These are phyloP conservation scores for Lithobates pipiens DNA, from an alignment of 2,797 vertebrate species.

Conservation along the genomic window DNA sequence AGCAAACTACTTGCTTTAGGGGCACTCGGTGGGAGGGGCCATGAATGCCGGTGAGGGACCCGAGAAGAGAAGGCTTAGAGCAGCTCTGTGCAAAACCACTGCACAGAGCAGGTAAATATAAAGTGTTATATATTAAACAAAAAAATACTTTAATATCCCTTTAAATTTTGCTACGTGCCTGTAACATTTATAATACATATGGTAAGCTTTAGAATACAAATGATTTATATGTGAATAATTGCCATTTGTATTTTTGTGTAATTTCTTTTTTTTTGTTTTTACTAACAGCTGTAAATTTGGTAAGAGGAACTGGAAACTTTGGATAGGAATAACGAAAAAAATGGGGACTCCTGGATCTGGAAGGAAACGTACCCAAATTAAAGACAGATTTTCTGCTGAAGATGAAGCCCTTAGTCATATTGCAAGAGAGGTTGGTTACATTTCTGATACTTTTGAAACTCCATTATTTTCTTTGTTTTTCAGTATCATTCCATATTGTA, in stretches of 20 bases:
- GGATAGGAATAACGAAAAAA: slow-evolving; percentile 58
- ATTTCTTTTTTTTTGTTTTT: slow-evolving; percentile 61
- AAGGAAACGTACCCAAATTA: slow-evolving; percentile 93
- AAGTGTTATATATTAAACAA: too few relatives aligned
- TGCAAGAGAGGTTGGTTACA: slow-evolving; percentile 89
- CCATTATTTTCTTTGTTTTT: not conserved
- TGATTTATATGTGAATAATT: not conserved
- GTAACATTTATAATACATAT: too few relatives aligned
- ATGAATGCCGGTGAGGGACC: too few relatives aligned
- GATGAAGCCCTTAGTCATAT: slow-evolving; percentile 96
- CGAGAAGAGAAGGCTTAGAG: too few relatives aligned
- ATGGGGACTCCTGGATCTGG: slow-evolving; percentile 98
- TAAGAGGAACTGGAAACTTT: slow-evolving; percentile 45
- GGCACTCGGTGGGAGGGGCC: too few relatives aligned
- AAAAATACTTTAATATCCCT: too few relatives aligned
- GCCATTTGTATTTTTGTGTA: not conserved
- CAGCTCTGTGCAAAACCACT: too few relatives aligned
- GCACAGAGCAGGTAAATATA: too few relatives aligned
- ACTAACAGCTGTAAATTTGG: slow-evolving; percentile 62
- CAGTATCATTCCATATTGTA: too few relatives aligned
- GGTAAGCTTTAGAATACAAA: too few relatives aligned
- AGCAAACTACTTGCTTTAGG: too few relatives aligned
- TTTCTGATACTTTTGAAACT: not conserved
- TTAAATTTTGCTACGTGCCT: too few relatives aligned
- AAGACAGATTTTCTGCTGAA: slow-evolving; percentile 97